Percentiles rank a stretch among this genome's conserved stretches.
Conservation (phyloP, 2,888 invertebrate genomes). For the Ectemnius cavifrons region DNA sequence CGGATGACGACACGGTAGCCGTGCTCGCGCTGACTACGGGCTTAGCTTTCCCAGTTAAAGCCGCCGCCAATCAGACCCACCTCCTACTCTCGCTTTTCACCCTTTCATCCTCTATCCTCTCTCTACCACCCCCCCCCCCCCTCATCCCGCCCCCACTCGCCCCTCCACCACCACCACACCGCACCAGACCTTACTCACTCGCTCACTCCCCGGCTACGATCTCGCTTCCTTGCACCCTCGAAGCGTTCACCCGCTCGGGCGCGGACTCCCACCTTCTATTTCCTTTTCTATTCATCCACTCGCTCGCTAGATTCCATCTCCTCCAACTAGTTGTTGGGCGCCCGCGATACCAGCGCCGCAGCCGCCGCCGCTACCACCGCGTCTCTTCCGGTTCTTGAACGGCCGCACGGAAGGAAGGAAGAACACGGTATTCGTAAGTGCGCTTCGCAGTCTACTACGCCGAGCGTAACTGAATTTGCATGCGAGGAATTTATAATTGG, state of each 20-base stretch:
- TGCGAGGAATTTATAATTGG: slow-evolving; percentile 69
- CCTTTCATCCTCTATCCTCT: slow-evolving; percentile 35
- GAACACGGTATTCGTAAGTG: neutral
- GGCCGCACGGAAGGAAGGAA: slow-evolving; percentile 50
- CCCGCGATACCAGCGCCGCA: neutral
- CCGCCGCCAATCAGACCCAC: slow-evolving; percentile 67
- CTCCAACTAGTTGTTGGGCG: neutral
- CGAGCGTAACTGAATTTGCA: slow-evolving; percentile 55
- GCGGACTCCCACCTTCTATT: slow-evolving; percentile 3
- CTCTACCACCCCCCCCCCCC: slow-evolving; percentile 33
- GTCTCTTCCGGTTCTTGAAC: slow-evolving; percentile 59
- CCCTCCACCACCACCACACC: neutral
- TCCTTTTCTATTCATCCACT: slow-evolving; percentile 16
- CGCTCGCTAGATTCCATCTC: slow-evolving; percentile 8
- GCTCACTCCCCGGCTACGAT: slow-evolving; percentile 40
- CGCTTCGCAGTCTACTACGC: slow-evolving; percentile 39
- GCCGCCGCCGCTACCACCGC: slow-evolving; percentile 30
- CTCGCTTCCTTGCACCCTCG: slow-evolving; percentile 12
- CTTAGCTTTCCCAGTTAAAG: slow-evolving; percentile 70
- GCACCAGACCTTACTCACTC: slow-evolving; percentile 20
- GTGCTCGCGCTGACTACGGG: slow-evolving; percentile 59
- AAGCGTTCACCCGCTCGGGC: neutral
- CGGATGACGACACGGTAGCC: slow-evolving; percentile 68
- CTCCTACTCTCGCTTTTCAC: slow-evolving; percentile 35
- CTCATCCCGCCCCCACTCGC: slow-evolving; percentile 28